Evolutionary conservation across 2,888 invertebrate genomes (phyloP).

Genomic region (Noctua comes): DNA sequence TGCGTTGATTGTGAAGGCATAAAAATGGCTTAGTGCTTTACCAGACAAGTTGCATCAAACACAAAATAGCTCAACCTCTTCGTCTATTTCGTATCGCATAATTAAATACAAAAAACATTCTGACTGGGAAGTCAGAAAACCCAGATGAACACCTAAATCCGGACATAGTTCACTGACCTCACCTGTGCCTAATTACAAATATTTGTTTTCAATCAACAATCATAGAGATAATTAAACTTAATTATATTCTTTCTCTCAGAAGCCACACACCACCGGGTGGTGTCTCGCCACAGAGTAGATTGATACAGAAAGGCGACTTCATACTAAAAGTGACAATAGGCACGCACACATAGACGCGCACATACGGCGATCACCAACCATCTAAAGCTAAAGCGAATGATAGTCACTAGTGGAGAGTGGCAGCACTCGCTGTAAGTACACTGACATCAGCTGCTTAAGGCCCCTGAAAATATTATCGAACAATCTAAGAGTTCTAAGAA

Average conservation of each 20-base stretch:
- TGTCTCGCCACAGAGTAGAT: slow-evolving; percentile 10
- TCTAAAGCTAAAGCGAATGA: background rate
- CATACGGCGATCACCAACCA: background rate
- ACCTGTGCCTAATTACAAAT: slow-evolving; percentile 28
- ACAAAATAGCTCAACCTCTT: background rate
- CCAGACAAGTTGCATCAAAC: background rate
- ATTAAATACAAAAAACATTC: background rate
- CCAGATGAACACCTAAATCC: background rate
- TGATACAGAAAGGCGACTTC: background rate
- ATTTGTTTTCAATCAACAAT: slow-evolving; percentile 62
- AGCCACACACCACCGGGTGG: slow-evolving; percentile 42
- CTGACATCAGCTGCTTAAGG: background rate
- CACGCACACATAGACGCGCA: too few species aligned
- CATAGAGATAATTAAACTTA: slow-evolving; percentile 58
- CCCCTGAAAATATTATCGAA: background rate
- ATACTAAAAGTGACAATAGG: too few species aligned
- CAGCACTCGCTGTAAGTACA: background rate
- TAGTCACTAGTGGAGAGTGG: too few species aligned
- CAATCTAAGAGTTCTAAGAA: background rate
- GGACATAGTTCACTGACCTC: slow-evolving; percentile 9
- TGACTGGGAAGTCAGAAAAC: background rate
- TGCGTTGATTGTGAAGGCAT: background rate
- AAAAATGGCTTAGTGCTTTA: background rate
- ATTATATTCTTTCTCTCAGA: slow-evolving; percentile 56
- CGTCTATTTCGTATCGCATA: too few species aligned